Evolutionary conservation across 2,888 invertebrate species (phyloP).

Genomic region (Myopa tessellatipennis): DNA sequence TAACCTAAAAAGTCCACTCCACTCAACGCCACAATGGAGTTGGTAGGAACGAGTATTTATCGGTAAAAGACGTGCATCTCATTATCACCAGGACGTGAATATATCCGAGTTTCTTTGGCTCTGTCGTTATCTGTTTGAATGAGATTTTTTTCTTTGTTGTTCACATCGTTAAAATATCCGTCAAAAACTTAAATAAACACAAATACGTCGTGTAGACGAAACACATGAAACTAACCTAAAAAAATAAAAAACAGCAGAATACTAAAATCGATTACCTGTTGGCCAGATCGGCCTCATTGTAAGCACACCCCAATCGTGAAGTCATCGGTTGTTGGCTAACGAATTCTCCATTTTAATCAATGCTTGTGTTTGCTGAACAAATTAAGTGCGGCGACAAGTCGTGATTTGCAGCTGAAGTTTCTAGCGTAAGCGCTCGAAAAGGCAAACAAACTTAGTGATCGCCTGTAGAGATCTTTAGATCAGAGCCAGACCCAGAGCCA

Average conservation of each 20-base stretch:
- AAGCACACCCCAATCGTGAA: slow-evolving; percentile 7
- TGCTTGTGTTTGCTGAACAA: slow-evolving; percentile 61
- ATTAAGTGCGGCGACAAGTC: slow-evolving; percentile 61
- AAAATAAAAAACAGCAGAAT: slow-evolving; percentile 43
- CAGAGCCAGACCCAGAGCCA: not conserved
- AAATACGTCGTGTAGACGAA: slow-evolving; percentile 56
- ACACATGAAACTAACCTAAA: not conserved
- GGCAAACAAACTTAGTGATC: slow-evolving; percentile 17
- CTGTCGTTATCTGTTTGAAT: slow-evolving; percentile 54
- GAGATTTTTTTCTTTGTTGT: slow-evolving; percentile 57
- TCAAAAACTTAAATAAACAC: slow-evolving; percentile 63
- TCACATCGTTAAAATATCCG: slow-evolving; percentile 64
- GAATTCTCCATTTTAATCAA: slow-evolving; percentile 46
- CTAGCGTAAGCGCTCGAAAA: slow-evolving; percentile 53
- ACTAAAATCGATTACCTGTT: slow-evolving; percentile 21
- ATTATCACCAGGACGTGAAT: slow-evolving; percentile 66
- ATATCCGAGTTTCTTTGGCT: slow-evolving; percentile 51
- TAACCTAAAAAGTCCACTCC: slow-evolving; percentile 66
- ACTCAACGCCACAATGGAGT: slow-evolving; percentile 42
- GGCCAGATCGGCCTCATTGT: slow-evolving; percentile 2
- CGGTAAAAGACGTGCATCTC: slow-evolving; percentile 60
- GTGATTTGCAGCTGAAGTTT: slow-evolving; percentile 56
- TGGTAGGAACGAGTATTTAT: not conserved
- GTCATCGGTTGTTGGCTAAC: slow-evolving; percentile 22
- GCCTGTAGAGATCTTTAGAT: not conserved